Base-by-base conservation (phyloP, 2,797 vertebrate genomes). In the Alectoris magna region DNA sequence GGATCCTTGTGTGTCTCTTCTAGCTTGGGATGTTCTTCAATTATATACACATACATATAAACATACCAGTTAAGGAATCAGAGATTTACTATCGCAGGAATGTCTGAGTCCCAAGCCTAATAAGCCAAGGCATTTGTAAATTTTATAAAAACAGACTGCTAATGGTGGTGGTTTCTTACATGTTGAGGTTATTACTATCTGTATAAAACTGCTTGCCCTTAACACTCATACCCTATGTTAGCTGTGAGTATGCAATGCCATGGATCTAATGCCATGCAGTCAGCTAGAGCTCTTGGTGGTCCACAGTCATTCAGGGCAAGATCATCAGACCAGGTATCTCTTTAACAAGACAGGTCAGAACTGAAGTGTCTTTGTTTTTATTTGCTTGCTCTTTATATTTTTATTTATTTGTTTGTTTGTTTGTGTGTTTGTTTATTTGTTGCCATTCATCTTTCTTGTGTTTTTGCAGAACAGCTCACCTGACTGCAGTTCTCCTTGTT, bases 261-360 rank as follows among this genome's bases (percentile, higher is more conserved):
- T 31, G 23, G 41, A 72, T 62, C 16, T 5, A 6, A 10, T 46
- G 34, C 39, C 21, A 17, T 24, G 13, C 15, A 41, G 11, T 36
- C 43, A 41, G 3, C 24, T 60, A 13, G 8, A 55, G 16, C 14
- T 36, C 36, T 38, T 38, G 58, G 34, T 60, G 58, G 14, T 38
- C n/a, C 2, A 0, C 21, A 38, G 41, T 72, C 31, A 34, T 16
- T 1, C 1, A 62, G 9, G 15, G 13, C 31, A 72, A 49, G 18
- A 23, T 72, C 18, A 38, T 60, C 29, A 64, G 16, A 31, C 21
- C 44, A 46, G 38, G 19, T 27, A 36, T 7, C 34, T 36, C 29
- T 53, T 55, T 43, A 34, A 43, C 4, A 4, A 68, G 19, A 74
- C 26, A 74, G 74, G 31, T 63, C 10, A 17, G 5, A 48, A 31